These are phyloP conservation scores for Falcunculus frontatus DNA, from an alignment of 2,113 vertebrate genomes.

Conservation along the genomic window DNA sequence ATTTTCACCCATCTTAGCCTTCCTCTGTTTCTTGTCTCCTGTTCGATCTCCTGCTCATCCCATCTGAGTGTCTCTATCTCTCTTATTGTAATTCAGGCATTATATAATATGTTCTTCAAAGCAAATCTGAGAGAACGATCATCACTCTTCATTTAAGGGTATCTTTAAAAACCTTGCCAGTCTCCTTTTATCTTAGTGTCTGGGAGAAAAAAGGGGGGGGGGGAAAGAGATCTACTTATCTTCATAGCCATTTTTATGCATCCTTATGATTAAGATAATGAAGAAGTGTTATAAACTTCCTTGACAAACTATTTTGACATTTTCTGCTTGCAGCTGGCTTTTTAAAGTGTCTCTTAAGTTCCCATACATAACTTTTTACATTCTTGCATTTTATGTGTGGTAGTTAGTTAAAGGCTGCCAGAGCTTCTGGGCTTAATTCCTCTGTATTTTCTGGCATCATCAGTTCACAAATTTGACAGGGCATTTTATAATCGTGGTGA, in stretches of 20 bases:
- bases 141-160: neutral
- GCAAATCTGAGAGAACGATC: neutral
- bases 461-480: neutral
- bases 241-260: conserved; percentile 7
- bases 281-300: neutral
- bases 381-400: neutral
- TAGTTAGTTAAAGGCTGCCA: neutral
- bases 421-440: neutral
- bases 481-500: neutral
- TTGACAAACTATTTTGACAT: conserved; percentile 18
- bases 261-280: neutral
- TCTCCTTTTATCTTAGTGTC: neutral
- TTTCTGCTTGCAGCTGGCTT: neutral
- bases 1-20: neutral
- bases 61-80: neutral
- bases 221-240: neutral
- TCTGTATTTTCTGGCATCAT: neutral
- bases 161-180: neutral
- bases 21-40: neutral
- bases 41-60: accelerated
- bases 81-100: neutral
- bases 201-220: neutral
- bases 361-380: neutral
- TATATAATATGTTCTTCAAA: neutral
- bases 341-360: neutral